A percentile compares a stretch with the other conserved stretches of the same genome.
Conservation (phyloP, 2,888 invertebrate genomes). For the Cantharis lateralis region DNA sequence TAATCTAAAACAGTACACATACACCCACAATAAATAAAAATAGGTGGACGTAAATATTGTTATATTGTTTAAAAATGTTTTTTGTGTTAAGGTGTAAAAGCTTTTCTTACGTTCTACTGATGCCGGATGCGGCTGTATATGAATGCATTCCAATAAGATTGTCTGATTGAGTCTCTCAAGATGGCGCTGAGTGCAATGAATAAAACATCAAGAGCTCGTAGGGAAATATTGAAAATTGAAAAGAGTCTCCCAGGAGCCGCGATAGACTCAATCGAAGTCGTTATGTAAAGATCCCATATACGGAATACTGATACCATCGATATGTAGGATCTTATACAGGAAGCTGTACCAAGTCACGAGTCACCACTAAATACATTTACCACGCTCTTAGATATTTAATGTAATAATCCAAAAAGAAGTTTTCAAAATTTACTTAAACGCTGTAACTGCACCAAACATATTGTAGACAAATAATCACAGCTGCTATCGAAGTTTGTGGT, state of each 20-base stretch:
- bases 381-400: neutral
- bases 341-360: constrained; percentile 27
- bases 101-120: constrained; percentile 15
- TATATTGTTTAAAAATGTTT: constrained; percentile 7
- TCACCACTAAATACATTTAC: constrained; percentile 25
- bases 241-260: constrained; percentile 54
- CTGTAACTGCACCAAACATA: neutral
- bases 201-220: constrained; percentile 58
- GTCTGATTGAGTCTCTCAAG: constrained; percentile 58
- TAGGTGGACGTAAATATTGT: neutral
- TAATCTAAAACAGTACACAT: neutral
- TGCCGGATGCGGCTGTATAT: constrained; percentile 50
- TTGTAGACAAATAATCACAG: neutral
- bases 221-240: constrained; percentile 59
- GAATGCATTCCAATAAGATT: constrained; percentile 56
- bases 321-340: constrained; percentile 34
- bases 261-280: constrained; percentile 55
- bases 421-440: neutral
- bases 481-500: neutral
- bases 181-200: constrained; percentile 59
- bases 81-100: constrained; percentile 16
- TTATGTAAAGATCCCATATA: constrained; percentile 51
- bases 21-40: neutral
- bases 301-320: constrained; percentile 46
- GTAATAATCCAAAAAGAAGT: neutral